phyloP scores from a whole-genome alignment of 2,797 vertebrate genomes.

The Acrocephalus scirpaceus region DNA sequence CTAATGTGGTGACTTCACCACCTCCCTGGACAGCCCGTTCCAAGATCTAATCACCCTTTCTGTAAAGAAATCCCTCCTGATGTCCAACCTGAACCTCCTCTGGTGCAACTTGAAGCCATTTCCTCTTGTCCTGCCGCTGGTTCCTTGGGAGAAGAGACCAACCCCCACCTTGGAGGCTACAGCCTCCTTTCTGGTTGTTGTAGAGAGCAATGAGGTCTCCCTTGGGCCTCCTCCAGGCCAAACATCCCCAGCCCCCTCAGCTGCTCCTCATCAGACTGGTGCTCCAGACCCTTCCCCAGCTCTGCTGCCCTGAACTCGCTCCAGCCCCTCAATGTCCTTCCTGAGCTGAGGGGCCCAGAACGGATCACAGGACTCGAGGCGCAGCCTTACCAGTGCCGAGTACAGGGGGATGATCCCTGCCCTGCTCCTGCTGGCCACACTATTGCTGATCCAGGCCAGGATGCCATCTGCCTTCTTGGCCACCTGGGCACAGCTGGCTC shows the following conservation, averaged over 20 bases:
- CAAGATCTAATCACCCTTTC: background rate
- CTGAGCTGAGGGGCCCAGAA: fast-evolving
- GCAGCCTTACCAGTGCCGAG: fast-evolving
- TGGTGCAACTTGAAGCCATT: background rate
- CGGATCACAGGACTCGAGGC: fast-evolving
- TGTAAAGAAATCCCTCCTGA: background rate
- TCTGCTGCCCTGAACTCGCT: fast-evolving
- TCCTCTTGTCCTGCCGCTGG: background rate
- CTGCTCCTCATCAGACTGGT: fast-evolving
- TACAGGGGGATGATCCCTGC: background rate
- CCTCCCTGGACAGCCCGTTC: background rate
- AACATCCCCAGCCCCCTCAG: background rate
- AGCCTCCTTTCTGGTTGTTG: background rate
- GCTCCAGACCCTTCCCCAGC: background rate
- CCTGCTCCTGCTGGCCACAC: background rate
- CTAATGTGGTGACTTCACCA: no score
- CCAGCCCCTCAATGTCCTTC: background rate
- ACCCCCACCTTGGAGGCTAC: background rate
- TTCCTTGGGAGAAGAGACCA: no score
- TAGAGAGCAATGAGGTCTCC: fast-evolving
- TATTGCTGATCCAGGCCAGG: background rate
- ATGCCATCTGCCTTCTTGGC: background rate
- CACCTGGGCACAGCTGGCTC: background rate
- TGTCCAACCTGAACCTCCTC: background rate
- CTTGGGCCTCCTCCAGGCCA: background rate